Evolutionary conservation across 2,888 invertebrate species (phyloP).

Genomic region (Bombylius discolor): DNA sequence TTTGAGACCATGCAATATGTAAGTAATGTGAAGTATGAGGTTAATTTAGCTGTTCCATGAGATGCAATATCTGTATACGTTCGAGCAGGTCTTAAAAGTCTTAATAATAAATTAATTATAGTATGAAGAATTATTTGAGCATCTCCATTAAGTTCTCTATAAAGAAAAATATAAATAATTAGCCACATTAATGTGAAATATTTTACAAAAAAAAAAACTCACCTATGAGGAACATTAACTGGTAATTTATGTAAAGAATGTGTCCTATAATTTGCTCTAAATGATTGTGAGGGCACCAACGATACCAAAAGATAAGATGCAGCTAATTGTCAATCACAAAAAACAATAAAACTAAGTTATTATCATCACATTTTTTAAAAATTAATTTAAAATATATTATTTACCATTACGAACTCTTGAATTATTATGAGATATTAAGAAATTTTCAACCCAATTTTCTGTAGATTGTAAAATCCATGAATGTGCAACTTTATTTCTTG

Average conservation of each 20-base stretch:
- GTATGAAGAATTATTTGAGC: slow-evolving; percentile 47
- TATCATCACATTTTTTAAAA: not conserved
- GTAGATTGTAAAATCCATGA: slow-evolving; percentile 86
- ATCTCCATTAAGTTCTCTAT: slow-evolving; percentile 41
- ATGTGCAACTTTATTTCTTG: slow-evolving; percentile 80
- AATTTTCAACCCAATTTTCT: slow-evolving; percentile 83
- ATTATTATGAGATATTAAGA: slow-evolving; percentile 71
- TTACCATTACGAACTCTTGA: slow-evolving; percentile 72
- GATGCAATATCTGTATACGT: slow-evolving; percentile 75
- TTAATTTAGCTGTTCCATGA: slow-evolving; percentile 83
- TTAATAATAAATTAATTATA: slow-evolving; percentile 60
- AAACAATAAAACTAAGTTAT: not conserved
- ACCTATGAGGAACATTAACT: slow-evolving; percentile 27
- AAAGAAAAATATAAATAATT: not conserved
- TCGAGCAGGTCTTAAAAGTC: slow-evolving; percentile 67
- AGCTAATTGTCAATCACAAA: slow-evolving; percentile 38
- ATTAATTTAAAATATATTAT: slow-evolving; percentile 14
- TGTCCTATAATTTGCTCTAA: slow-evolving; percentile 72
- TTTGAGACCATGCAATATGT: slow-evolving; percentile 83
- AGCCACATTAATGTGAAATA: not conserved
- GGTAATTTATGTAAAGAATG: slow-evolving; percentile 37
- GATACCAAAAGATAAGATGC: slow-evolving; percentile 83
- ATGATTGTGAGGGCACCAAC: slow-evolving; percentile 79
- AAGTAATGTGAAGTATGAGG: slow-evolving; percentile 83
- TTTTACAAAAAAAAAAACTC: not conserved